These are phyloP conservation scores for Dicentrarchus labrax DNA, from an alignment of 2,113 vertebrate species.

Conservation along the genomic window DNA sequence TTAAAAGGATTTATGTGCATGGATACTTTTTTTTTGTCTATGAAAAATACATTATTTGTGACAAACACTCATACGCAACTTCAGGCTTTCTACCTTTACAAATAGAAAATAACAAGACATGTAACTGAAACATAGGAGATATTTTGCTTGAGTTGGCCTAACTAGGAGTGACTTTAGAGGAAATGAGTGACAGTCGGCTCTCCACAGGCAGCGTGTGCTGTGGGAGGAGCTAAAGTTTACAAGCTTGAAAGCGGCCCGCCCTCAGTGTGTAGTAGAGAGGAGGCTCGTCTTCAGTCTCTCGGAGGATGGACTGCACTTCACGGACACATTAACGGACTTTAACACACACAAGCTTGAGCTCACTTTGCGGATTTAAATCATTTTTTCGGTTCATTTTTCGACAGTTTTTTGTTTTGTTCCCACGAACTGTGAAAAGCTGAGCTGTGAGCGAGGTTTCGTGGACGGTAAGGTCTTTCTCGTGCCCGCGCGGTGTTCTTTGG, in stretches of 20 bases:
- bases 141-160: neutral
- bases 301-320: constrained; percentile 13
- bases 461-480: constrained; percentile 51
- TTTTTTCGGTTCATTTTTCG: neutral
- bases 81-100: neutral
- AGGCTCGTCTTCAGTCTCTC: constrained; percentile 33
- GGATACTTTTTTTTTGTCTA: neutral
- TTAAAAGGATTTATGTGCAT: neutral
- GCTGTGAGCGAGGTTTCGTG: neutral
- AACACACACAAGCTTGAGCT: neutral
- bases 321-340: constrained; percentile 9
- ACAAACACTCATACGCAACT: neutral
- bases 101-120: no score
- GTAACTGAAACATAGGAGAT: no score
- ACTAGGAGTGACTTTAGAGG: neutral
- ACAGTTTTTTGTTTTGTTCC: neutral
- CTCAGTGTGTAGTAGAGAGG: constrained; percentile 29
- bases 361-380: constrained; percentile 43
- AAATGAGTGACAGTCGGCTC: neutral
- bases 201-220: constrained; percentile 42
- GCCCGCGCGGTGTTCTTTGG: neutral
- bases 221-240: constrained; percentile 68
- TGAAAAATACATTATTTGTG: neutral
- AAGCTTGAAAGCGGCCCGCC: constrained; percentile 17
- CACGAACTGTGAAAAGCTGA: neutral